Evolutionary conservation across 2,888 invertebrate species (phyloP).

Genomic region (Formica aserva): DNA sequence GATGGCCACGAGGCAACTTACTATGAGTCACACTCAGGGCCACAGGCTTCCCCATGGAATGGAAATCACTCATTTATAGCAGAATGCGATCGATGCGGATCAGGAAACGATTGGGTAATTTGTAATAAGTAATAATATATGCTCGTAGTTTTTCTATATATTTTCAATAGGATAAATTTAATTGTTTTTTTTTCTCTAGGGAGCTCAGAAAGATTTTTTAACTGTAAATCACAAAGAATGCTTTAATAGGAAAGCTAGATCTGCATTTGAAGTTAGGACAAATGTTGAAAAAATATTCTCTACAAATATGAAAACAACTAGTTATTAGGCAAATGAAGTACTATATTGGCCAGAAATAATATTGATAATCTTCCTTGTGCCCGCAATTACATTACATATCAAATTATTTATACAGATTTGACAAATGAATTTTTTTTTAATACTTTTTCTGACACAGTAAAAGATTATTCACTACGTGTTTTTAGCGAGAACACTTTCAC

Average conservation of each 20-base stretch:
- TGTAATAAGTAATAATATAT: background rate
- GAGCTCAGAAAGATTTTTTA: constrained; percentile 12
- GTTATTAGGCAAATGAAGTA: background rate
- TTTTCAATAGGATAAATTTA: background rate
- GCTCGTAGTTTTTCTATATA: background rate
- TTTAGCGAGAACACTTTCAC: constrained; percentile 13
- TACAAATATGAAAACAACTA: constrained; percentile 10
- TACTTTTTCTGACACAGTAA: background rate
- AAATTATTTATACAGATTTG: constrained; percentile 48
- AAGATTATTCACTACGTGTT: constrained; percentile 11
- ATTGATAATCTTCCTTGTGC: constrained; percentile 29
- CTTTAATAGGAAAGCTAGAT: constrained; percentile 9
- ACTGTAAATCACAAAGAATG: constrained; percentile 9
- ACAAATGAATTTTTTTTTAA: constrained; percentile 6
- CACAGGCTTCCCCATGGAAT: constrained; percentile 82
- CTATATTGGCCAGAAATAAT: constrained; percentile 8
- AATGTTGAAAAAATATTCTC: constrained; percentile 10
- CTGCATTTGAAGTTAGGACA: background rate
- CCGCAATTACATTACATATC: constrained; percentile 59
- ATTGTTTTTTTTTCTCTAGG: background rate
- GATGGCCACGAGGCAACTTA: constrained; percentile 83
- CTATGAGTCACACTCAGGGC: constrained; percentile 80
- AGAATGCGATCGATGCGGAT: constrained; percentile 53
- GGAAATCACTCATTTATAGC: constrained; percentile 81
- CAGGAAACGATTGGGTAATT: constrained; percentile 58